A percentile compares a stretch with the other conserved stretches of the same genome.
phyloP scores from a whole-genome alignment of 2,113 vertebrate species.

The Platanista minor region DNA sequence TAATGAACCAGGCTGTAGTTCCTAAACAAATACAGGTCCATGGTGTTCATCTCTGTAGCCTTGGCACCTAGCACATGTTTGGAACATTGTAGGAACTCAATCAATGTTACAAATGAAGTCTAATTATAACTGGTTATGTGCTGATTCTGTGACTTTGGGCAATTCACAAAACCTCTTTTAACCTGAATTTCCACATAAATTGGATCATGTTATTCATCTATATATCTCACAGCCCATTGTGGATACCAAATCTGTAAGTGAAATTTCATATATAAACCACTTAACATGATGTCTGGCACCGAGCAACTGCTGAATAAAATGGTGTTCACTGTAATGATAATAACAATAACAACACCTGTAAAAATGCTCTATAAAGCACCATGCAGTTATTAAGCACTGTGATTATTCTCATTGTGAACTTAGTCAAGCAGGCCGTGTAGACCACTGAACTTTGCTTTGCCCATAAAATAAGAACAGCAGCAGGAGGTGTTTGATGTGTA shows the following conservation, averaged over 20 bases:
- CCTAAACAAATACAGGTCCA: neutral
- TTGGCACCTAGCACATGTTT: neutral
- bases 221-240: neutral
- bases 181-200: constrained; percentile 2
- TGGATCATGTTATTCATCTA: neutral
- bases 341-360: neutral
- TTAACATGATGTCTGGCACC: neutral
- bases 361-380: neutral
- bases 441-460: neutral
- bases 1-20: neutral
- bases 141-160: neutral
- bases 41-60: neutral
- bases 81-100: neutral
- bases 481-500: neutral
- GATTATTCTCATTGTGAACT: neutral
- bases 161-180: neutral
- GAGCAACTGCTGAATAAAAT: neutral
- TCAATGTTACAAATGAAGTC: neutral
- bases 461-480: neutral
- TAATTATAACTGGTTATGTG: neutral
- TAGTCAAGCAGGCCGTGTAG: neutral
- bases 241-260: neutral
- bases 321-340: neutral
- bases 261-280: neutral
- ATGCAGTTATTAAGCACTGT: no score